Percentiles rank a stretch among this genome's conserved stretches.
These are phyloP conservation scores for Rhagium mordax DNA, from an alignment of 2,888 invertebrate genomes.

Conservation along the genomic window DNA sequence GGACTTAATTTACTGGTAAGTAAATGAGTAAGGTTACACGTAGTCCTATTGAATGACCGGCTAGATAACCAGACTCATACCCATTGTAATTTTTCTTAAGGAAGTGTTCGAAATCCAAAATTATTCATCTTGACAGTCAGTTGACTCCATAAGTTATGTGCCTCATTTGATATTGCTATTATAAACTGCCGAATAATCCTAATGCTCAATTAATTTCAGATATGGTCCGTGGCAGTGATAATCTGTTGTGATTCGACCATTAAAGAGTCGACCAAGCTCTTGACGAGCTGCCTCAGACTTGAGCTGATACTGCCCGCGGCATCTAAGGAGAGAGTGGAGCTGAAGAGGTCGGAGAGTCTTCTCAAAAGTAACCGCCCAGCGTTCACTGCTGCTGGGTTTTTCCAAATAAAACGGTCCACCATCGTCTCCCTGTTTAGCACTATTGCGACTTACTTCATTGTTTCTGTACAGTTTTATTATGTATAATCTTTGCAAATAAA, in stretches of 20 bases:
- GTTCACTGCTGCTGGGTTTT: slow-evolving; percentile 5
- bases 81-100: too few species aligned
- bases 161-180: too few species aligned
- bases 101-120: too few species aligned
- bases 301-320: not conserved
- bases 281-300: not conserved
- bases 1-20: not conserved
- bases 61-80: too few species aligned
- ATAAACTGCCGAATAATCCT: too few species aligned
- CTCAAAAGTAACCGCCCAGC: not conserved
- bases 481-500: too few species aligned
- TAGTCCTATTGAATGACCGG: too few species aligned
- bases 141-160: too few species aligned
- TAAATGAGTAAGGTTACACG: too few species aligned
- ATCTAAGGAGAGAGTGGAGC: not conserved
- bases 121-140: too few species aligned
- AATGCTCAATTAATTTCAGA: too few species aligned
- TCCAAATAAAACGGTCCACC: not conserved
- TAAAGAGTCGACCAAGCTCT: not conserved
- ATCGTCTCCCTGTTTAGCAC: not conserved
- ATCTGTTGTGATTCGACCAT: slow-evolving; percentile 17
- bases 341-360: not conserved
- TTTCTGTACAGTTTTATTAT: slow-evolving; percentile 1
- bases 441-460: slow-evolving; percentile 7
- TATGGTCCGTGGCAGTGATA: not conserved